These are phyloP conservation scores for Gasterosteus aculeatus DNA, from an alignment of 2,113 vertebrate species.

Conservation along the genomic window DNA sequence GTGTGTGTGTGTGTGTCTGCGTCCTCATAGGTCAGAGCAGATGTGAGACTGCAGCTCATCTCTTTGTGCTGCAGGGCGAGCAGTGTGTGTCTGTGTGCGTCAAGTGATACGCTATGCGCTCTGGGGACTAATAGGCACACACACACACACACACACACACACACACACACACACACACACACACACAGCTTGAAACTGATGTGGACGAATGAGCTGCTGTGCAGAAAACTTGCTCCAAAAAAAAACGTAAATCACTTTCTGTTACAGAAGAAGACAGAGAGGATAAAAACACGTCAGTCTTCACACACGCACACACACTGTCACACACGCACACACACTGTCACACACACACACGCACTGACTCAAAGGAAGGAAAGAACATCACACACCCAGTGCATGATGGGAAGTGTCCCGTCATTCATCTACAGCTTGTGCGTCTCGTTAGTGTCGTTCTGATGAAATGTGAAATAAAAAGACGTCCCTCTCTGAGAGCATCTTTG, in stretches of 20 bases:
- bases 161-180: neutral
- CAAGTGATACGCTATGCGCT: neutral
- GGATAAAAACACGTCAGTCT: constrained; percentile 23
- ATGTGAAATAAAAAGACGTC: neutral
- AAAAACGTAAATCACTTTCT: constrained; percentile 11
- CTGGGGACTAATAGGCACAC: neutral
- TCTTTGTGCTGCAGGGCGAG: constrained; percentile 29
- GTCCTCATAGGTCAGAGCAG: constrained; percentile 29
- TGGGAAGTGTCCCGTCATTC: constrained; percentile 21
- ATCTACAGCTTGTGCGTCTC: constrained; percentile 14
- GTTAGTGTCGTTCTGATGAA: constrained; percentile 9
- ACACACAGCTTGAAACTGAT: constrained; percentile 28
- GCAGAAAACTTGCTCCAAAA: constrained; percentile 11
- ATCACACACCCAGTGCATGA: constrained; percentile 4
- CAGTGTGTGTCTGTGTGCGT: constrained; percentile 28
- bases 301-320: neutral
- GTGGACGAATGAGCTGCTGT: constrained; percentile 2
- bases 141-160: neutral
- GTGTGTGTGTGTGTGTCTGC: neutral
- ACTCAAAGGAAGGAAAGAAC: neutral
- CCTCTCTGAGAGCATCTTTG: no score
- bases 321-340: neutral
- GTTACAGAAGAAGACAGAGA: constrained; percentile 6
- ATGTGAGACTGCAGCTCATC: constrained; percentile 15
- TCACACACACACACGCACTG: neutral